Evolutionary conservation across 2,113 vertebrate genomes (phyloP).

Genomic region (Laticauda colubrina): DNA sequence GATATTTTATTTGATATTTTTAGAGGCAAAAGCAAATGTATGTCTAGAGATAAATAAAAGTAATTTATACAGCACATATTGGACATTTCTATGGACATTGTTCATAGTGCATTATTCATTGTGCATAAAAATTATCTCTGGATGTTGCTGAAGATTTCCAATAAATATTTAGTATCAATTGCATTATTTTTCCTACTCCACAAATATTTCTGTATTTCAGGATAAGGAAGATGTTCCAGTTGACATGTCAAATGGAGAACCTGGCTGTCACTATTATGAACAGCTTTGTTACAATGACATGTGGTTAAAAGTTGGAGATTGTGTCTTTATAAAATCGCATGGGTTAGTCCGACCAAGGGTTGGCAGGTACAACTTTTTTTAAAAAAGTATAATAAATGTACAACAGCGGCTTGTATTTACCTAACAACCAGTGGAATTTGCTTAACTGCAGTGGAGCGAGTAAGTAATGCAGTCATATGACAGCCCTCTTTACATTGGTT

Average conservation of each 20-base stretch:
- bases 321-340: constrained; percentile 93
- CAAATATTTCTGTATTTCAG: constrained; percentile 64
- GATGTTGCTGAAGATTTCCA: neutral
- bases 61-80: neutral
- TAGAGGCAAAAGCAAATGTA: neutral
- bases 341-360: constrained; percentile 92
- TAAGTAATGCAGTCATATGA: neutral
- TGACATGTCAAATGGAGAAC: constrained; percentile 92
- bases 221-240: constrained; percentile 93
- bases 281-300: constrained; percentile 93
- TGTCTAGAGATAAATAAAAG: neutral
- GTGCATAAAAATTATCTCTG: neutral
- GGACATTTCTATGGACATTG: neutral
- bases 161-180: constrained; percentile 18
- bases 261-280: constrained; percentile 94
- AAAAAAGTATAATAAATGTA: neutral
- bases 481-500: neutral
- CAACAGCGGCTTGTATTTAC: neutral
- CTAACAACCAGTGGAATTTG: neutral
- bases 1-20: neutral
- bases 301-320: constrained; percentile 97
- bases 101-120: neutral
- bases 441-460: neutral
- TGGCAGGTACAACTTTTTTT: constrained; percentile 77
- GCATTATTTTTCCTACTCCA: constrained; percentile 30